Percentiles rank a stretch among this genome's conserved stretches.
phyloP scores from a whole-genome alignment of 2,113 vertebrate genomes.

The Callithrix jacchus region DNA sequence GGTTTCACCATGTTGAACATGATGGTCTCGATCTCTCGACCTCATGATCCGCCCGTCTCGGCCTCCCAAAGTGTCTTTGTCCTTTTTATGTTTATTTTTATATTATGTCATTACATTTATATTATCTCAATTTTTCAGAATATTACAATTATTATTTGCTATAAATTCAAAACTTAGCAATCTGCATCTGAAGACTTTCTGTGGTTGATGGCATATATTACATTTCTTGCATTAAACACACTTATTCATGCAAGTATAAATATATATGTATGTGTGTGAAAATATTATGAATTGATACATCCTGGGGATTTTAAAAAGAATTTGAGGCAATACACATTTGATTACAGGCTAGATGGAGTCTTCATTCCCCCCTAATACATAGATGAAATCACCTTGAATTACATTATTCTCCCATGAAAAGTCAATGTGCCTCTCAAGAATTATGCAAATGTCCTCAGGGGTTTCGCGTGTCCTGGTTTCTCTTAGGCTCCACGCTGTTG shows the following conservation, averaged over 20 bases:
- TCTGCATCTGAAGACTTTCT: neutral
- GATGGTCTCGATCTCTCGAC: no score
- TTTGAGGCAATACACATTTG: neutral
- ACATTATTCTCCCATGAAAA: neutral
- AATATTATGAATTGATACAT: neutral
- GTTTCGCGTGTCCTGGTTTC: neutral
- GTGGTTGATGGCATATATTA: neutral
- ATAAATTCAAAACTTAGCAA: neutral
- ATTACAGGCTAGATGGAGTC: neutral
- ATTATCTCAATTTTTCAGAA: neutral
- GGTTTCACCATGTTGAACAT: no score
- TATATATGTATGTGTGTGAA: neutral
- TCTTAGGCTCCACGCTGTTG: neutral
- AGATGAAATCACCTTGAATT: neutral
- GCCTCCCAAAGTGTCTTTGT: no score
- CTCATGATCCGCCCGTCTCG: no score
- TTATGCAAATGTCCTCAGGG: neutral
- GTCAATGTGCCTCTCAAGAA: neutral
- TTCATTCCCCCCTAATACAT: neutral
- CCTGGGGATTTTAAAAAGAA: neutral
- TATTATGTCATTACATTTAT: neutral
- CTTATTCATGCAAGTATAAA: neutral
- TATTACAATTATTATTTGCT: neutral
- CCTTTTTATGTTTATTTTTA: neutral
- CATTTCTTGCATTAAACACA: neutral